Evolutionary conservation across 2,888 invertebrate genomes (phyloP).

Genomic region (Microplitis manilae): DNA sequence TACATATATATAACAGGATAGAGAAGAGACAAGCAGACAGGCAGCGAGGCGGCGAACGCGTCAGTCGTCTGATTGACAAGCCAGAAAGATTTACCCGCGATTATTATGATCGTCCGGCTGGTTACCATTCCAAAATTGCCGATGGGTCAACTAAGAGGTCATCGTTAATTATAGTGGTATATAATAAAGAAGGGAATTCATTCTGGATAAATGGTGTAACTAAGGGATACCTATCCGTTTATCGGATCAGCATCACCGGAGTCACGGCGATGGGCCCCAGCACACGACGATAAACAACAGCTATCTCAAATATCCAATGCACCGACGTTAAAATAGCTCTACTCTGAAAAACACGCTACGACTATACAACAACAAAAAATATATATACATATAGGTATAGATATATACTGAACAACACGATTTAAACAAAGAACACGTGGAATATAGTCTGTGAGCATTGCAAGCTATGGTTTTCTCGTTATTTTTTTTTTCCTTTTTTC

Average conservation of each 20-base stretch:
- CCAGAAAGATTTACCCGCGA: constrained; percentile 62
- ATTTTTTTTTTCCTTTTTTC: not conserved
- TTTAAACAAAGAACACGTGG: constrained; percentile 6
- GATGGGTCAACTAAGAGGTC: constrained; percentile 66
- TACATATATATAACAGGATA: constrained; percentile 9
- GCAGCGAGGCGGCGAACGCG: constrained; percentile 52
- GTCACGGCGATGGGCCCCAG: constrained; percentile 35
- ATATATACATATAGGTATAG: not conserved
- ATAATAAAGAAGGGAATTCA: constrained; percentile 21
- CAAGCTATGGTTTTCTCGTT: constrained; percentile 2
- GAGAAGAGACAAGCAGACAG: constrained; percentile 31
- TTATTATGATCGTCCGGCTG: constrained; percentile 64
- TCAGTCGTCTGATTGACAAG: constrained; percentile 66
- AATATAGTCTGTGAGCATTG: not conserved
- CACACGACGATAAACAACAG: constrained; percentile 3
- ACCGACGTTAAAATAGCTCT: constrained; percentile 35
- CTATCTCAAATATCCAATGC: not conserved
- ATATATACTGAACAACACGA: not conserved
- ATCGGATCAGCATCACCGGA: constrained; percentile 64
- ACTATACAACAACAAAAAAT: not conserved
- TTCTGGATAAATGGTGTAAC: constrained; percentile 15
- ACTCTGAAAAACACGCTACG: constrained; percentile 23
- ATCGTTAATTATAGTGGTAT: constrained; percentile 69
- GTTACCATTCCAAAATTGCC: constrained; percentile 62
- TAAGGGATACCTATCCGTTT: constrained; percentile 68